These are phyloP conservation scores for Strix uralensis DNA, from an alignment of 2,113 vertebrate species.

Conservation along the genomic window DNA sequence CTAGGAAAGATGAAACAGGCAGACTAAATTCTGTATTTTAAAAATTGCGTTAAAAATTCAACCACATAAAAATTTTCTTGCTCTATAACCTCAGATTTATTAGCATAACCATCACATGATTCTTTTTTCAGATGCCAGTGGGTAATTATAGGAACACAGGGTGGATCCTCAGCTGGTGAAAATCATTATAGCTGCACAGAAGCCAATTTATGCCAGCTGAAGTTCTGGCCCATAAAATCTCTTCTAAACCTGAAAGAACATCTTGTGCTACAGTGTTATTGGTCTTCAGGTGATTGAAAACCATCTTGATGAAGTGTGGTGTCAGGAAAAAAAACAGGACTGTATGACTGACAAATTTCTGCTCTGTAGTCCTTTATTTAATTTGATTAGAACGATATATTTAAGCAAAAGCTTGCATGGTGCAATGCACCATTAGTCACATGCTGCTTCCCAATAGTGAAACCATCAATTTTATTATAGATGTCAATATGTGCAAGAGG, in stretches of 20 bases:
- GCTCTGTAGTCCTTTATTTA: background rate
- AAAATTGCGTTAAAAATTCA: slow-evolving; percentile 25
- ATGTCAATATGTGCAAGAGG: slow-evolving; percentile 15
- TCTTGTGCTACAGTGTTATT: slow-evolving; percentile 13
- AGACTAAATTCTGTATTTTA: slow-evolving; percentile 36
- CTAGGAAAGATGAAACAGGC: background rate
- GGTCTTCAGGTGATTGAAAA: slow-evolving; percentile 48
- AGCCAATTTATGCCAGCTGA: slow-evolving; percentile 37
- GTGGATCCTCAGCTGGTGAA: slow-evolving; percentile 45
- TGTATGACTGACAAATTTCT: background rate
- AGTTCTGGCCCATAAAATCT: slow-evolving; percentile 57
- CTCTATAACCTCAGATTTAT: slow-evolving; percentile 7
- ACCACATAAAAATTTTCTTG: background rate
- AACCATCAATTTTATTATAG: slow-evolving; percentile 32
- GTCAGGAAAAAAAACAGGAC: background rate
- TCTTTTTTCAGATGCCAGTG: slow-evolving; percentile 14
- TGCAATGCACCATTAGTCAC: slow-evolving; percentile 13
- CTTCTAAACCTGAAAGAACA: slow-evolving; percentile 44
- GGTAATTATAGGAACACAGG: slow-evolving; percentile 37
- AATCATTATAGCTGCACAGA: slow-evolving; percentile 1
- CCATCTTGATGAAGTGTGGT: background rate
- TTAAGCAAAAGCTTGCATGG: background rate
- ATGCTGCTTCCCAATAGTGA: slow-evolving; percentile 4
- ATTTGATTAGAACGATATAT: background rate
- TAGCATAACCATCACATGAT: slow-evolving; percentile 1